Percentiles rank a stretch among this genome's conserved stretches.
These are phyloP conservation scores for Flexamia atlantica DNA, from an alignment of 2,888 invertebrate genomes.

Conservation along the genomic window DNA sequence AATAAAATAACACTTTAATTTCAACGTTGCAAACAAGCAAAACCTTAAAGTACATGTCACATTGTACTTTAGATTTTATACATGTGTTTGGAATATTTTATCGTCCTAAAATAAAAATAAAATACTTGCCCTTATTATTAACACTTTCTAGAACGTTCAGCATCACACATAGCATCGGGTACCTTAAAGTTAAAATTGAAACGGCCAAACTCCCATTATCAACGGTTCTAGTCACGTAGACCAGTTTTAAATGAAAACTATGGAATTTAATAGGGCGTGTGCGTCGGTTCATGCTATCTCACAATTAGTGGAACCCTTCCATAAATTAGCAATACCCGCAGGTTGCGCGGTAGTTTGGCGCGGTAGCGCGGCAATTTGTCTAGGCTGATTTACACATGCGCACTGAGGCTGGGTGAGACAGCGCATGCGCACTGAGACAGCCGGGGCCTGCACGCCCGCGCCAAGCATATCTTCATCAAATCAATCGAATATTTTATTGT, in stretches of 20 bases:
- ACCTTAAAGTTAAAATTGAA: too few relatives aligned
- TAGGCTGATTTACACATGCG: conserved; percentile 19
- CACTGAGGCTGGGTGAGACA: neutral
- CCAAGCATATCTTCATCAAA: conserved; percentile 8
- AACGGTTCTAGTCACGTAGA: neutral
- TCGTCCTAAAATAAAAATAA: too few relatives aligned
- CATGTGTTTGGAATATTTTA: too few relatives aligned
- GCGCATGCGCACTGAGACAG: neutral
- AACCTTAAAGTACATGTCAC: too few relatives aligned
- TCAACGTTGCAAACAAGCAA: too few relatives aligned
- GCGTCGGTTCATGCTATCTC: conserved; percentile 3
- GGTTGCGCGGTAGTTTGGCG: conserved; percentile 28
- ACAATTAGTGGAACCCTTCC: conserved; percentile 18
- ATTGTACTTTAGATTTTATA: too few relatives aligned
- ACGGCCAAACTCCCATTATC: too few relatives aligned
- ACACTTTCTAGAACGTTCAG: too few relatives aligned
- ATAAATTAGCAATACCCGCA: conserved; percentile 28
- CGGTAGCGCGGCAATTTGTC: conserved; percentile 40
- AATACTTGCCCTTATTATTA: too few relatives aligned
- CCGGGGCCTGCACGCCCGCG: neutral
- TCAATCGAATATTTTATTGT: too few relatives aligned
- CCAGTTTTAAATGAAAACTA: conserved; percentile 13
- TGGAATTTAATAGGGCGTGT: conserved; percentile 8
- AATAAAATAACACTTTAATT: too few relatives aligned
- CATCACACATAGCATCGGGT: too few relatives aligned